These are phyloP conservation scores for Formica selysi DNA, from an alignment of 1,140 invertebrate species.

Conservation along the genomic window DNA sequence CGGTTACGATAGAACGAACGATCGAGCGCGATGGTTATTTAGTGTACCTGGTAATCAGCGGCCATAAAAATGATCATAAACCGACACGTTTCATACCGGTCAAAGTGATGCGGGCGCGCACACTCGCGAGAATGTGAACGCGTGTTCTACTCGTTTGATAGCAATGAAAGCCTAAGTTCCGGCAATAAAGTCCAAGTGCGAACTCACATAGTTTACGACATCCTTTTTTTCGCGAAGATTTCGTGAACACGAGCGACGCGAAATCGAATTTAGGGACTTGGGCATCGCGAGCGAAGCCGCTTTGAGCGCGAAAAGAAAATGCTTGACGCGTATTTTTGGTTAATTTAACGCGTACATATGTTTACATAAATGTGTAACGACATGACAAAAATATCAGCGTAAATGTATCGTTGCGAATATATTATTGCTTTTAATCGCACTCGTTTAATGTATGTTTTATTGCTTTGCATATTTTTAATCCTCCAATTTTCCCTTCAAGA, in stretches of 20 bases:
- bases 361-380: neutral
- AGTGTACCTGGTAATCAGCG: conserved; percentile 81
- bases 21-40: conserved; percentile 79
- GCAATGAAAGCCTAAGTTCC: conserved; percentile 74
- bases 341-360: neutral
- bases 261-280: conserved; percentile 63
- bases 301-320: neutral
- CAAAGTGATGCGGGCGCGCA: neutral
- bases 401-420: neutral
- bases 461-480: neutral
- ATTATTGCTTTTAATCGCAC: neutral
- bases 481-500: neutral
- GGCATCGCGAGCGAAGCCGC: neutral
- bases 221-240: conserved; percentile 60
- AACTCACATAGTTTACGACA: conserved; percentile 69
- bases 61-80: conserved; percentile 82
- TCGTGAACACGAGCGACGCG: conserved; percentile 6
- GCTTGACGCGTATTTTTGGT: neutral
- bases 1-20: conserved; percentile 77
- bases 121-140: neutral
- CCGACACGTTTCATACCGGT: conserved; percentile 76
- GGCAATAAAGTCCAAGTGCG: conserved; percentile 74
- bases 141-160: conserved; percentile 70
- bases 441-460: neutral
- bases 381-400: neutral